A percentile compares a stretch with the other conserved stretches of the same genome.
phyloP scores from a whole-genome alignment of 2,113 vertebrate genomes.

The Rallus limicola region DNA sequence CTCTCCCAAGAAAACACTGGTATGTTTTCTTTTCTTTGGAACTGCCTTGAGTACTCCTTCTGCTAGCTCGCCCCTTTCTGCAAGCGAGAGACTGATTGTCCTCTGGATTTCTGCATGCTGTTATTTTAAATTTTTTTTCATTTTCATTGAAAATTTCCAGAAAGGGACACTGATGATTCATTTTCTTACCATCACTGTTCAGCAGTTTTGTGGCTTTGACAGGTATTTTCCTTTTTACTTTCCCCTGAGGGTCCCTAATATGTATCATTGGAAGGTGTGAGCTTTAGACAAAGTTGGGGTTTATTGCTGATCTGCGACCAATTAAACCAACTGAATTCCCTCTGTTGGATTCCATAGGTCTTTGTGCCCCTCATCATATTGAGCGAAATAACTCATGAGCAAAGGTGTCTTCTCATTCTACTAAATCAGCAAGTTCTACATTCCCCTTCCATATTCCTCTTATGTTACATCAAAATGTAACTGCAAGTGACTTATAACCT shows the following conservation, averaged over 20 bases:
- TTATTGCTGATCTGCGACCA: background rate
- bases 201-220: background rate
- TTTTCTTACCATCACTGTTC: background rate
- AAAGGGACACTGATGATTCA: background rate
- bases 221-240: slow-evolving; percentile 1
- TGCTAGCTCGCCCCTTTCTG: accelerated
- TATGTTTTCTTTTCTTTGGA: background rate
- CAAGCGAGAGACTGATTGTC: background rate
- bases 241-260: background rate
- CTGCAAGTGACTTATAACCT: background rate
- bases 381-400: background rate
- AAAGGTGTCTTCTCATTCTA: background rate
- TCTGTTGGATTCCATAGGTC: background rate
- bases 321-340: background rate
- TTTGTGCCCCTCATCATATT: background rate
- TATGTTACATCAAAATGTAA: background rate
- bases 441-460: background rate
- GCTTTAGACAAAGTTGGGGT: background rate
- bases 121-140: background rate
- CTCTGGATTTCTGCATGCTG: background rate
- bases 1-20: background rate
- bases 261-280: background rate
- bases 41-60: background rate
- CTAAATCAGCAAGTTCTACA: background rate
- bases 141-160: background rate